Evolutionary conservation across 2,797 vertebrate genomes (phyloP).

Genomic region (Mormyrops attenuatus): DNA sequence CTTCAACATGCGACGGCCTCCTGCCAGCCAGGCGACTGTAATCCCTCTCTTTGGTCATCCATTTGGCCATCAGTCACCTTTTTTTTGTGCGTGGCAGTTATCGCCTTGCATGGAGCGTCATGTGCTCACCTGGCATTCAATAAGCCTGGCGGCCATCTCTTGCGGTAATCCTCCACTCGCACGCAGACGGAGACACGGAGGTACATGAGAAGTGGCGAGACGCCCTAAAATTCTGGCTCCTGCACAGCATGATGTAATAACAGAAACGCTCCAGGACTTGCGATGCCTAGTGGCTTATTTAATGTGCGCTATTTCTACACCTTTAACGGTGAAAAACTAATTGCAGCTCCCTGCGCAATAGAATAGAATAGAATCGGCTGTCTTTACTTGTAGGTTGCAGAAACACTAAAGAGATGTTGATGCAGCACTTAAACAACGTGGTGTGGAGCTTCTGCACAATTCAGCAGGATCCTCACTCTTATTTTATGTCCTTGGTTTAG

Average conservation of each 20-base stretch:
- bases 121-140: background rate
- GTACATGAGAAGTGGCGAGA: background rate
- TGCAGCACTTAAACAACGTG: background rate
- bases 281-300: background rate
- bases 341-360: background rate
- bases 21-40: background rate
- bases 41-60: background rate
- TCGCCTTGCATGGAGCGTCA: background rate
- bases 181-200: background rate
- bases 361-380: background rate
- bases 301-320: background rate
- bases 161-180: background rate
- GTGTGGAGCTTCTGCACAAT: background rate
- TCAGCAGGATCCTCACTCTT: background rate
- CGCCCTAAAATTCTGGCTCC: background rate
- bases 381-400: background rate
- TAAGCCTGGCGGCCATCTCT: background rate
- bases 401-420: background rate
- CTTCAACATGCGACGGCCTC: background rate
- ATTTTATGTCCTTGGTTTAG: background rate
- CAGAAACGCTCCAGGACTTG: background rate
- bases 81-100: background rate
- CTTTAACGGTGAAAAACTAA: slow-evolving; percentile 2
- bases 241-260: background rate
- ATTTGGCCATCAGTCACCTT: background rate